Evolutionary conservation across 2,113 vertebrate species (phyloP).

Genomic region (Puffinus mauretanicus): DNA sequence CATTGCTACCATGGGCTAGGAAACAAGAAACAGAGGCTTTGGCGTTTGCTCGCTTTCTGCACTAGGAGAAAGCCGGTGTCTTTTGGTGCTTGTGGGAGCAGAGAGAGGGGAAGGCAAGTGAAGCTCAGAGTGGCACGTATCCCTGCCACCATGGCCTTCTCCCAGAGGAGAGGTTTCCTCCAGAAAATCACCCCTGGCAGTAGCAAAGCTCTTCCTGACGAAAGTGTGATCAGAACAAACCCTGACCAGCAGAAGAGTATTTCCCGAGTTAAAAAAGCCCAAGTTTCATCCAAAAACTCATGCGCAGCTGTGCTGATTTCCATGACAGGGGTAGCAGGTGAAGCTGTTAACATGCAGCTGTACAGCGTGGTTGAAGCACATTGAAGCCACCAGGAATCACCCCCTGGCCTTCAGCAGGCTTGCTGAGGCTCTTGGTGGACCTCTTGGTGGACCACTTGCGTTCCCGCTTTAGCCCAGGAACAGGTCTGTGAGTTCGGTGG

Average conservation of each 20-base stretch:
- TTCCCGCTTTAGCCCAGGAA: not conserved
- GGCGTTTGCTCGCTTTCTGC: not conserved
- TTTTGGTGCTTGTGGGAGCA: not conserved
- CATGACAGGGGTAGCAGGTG: not conserved
- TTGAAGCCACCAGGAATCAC: not conserved
- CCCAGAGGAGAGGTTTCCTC: not conserved
- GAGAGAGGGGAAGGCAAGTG: not conserved
- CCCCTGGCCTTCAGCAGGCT: not conserved
- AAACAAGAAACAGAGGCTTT: not conserved
- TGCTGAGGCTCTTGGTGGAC: not conserved
- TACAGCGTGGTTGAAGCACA: not conserved
- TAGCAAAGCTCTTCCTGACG: not conserved
- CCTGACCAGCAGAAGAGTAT: not conserved
- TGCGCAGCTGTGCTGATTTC: not conserved
- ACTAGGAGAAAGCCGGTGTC: not conserved
- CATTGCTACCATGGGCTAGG: not conserved
- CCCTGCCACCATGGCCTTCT: not conserved
- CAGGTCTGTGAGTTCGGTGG: not conserved
- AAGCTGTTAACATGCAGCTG: not conserved
- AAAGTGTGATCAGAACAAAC: not conserved
- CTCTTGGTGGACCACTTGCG: not conserved
- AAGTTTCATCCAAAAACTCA: not conserved
- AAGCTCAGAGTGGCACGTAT: not conserved
- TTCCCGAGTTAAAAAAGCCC: not conserved
- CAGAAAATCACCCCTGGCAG: not conserved